Conservation (phyloP, 2,113 vertebrate genomes). For the Odontophorus gujanensis region DNA sequence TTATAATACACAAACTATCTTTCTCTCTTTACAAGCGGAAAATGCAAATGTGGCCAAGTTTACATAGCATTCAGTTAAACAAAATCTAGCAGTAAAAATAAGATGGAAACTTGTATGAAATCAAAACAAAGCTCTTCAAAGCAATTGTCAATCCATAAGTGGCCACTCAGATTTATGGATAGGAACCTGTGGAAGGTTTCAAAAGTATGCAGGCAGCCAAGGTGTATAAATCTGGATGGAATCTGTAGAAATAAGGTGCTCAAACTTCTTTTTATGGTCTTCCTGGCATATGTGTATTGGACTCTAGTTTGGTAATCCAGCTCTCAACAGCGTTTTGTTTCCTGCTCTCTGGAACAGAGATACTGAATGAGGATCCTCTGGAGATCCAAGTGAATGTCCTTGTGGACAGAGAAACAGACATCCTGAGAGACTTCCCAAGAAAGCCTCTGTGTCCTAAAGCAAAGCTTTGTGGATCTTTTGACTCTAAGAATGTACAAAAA, state of each 20-base stretch:
- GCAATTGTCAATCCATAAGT: background rate
- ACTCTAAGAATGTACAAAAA: background rate
- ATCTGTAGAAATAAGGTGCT: background rate
- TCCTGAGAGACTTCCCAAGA: background rate
- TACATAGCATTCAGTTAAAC: background rate
- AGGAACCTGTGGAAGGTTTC: background rate
- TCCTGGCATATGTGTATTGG: background rate
- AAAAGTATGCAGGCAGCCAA: background rate
- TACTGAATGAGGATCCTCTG: background rate
- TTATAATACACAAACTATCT: background rate
- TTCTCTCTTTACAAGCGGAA: background rate
- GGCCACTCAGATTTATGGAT: background rate
- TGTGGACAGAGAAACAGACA: background rate
- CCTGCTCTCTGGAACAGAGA: background rate
- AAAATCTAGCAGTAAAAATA: background rate
- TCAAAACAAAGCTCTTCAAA: background rate
- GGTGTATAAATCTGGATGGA: background rate
- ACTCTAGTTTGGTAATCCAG: background rate
- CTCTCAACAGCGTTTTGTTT: background rate
- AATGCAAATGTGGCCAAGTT: background rate
- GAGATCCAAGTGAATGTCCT: background rate
- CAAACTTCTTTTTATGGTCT: background rate
- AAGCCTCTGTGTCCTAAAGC: background rate
- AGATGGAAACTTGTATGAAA: background rate
- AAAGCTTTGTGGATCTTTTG: background rate